Base-by-base conservation (phyloP, 2,888 invertebrate genomes). In the Gortyna flavago region DNA sequence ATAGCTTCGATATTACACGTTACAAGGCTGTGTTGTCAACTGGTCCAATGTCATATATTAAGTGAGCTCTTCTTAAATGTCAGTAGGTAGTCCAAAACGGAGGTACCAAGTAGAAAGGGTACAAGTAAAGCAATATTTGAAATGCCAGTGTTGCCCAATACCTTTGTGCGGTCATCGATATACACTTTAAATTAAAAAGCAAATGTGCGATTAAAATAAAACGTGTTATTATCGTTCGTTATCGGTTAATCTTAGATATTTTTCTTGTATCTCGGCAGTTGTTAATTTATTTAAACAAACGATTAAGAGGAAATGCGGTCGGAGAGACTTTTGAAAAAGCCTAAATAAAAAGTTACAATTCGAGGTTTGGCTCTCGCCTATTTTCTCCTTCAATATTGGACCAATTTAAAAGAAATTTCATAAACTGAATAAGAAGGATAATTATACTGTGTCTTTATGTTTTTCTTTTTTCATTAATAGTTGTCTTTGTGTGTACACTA, bases 1-100 rank as follows among this genome's bases (percentile, higher is more conserved):
- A 91, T 93, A 91, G 90, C 89, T 87, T 85, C 85, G 86, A 88
- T 90, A 91, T 90, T 89, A 90, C 87, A 85, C 81, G 88, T 90
- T 88, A 89, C 92, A 93, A 94, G 94, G 94, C 87, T 89, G 86
- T 86, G 83, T 88, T 88, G 86, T 92, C 84, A 93, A 93, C 91
- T 93, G 90, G 93, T 93, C 88, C 94, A 95, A 94, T 94, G 94
- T 92, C 93, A 92, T 83, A 90, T n/a, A n/a, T n/a, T 88, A 87
- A 90, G 90, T 91, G 87, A 90, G 92, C 89, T 89, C 90, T 90
- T 92, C 90, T 91, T 93, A 95, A 95, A 95, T 95, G 95, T 92
- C 95, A 95, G 92, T 93, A 89, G 92, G 91, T 90, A 91, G 89
- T 87, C 90, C 90, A 86, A 89, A 88, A 74, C 74, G 66, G 74